Conservation (phyloP, 92 coral and sea anemone species). For the Isaurus tuberculatus region DNA sequence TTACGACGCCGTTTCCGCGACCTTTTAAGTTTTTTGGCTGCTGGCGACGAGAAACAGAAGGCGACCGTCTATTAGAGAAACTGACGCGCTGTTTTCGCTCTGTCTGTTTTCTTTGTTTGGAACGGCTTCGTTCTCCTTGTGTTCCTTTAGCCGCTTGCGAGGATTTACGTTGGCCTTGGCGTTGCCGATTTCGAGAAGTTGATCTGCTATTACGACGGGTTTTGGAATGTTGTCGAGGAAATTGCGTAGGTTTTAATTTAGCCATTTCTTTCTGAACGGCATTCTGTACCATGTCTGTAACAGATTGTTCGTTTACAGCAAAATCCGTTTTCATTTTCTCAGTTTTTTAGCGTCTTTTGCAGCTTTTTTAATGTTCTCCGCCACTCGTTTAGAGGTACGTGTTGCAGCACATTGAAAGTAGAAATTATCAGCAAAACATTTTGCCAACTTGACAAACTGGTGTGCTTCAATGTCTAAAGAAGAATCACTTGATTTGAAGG, state of each 20-base stretch:
- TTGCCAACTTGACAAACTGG: slow-evolving; percentile 27
- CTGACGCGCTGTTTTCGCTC: not conserved
- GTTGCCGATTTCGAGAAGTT: not conserved
- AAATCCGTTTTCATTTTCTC: not conserved
- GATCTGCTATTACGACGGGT: not conserved
- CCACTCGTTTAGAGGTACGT: slow-evolving; percentile 24
- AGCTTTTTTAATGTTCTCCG: not conserved
- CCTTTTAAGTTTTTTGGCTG: no score
- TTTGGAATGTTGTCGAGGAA: not conserved
- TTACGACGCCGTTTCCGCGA: not conserved
- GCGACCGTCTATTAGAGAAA: not conserved
- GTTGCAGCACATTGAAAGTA: slow-evolving; percentile 14
- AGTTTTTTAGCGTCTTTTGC: not conserved
- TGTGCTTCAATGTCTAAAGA: slow-evolving; percentile 35
- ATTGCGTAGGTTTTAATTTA: not conserved
- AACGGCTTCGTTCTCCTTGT: not conserved
- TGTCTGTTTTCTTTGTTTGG: not conserved
- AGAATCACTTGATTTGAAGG: slow-evolving; percentile 38
- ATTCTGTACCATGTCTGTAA: slow-evolving; percentile 2
- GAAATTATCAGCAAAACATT: slow-evolving; percentile 31
- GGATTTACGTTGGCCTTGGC: not conserved
- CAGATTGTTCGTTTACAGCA: not conserved
- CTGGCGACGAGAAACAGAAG: slow-evolving; percentile 6
- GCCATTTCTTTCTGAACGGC: not conserved
- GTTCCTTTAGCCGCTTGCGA: no score